These are phyloP conservation scores for Lamproptera curius DNA, from an alignment of 2,888 invertebrate species.

Conservation along the genomic window DNA sequence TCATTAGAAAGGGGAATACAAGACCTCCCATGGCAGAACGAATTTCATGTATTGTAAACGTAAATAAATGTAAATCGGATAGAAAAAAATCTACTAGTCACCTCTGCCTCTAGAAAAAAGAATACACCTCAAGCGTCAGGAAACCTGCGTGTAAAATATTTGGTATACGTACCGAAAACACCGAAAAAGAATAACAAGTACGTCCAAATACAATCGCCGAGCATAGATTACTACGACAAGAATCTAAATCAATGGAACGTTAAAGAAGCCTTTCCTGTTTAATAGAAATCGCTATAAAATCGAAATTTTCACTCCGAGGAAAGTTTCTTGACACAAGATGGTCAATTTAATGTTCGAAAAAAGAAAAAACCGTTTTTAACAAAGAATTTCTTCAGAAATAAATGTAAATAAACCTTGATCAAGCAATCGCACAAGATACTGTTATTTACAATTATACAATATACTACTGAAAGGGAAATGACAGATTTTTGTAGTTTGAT, in stretches of 20 bases:
- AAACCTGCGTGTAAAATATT: slow-evolving; percentile 1
- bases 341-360: slow-evolving; percentile 7
- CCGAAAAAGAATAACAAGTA: slow-evolving; percentile 12
- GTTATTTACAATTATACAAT: no score
- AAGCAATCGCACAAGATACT: no score
- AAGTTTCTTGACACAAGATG: slow-evolving; percentile 3
- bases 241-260: slow-evolving; percentile 16
- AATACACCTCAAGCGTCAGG: not conserved
- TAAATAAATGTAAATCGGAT: slow-evolving; percentile 11
- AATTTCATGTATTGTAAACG: slow-evolving; percentile 2
- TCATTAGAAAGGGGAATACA: slow-evolving; percentile 7
- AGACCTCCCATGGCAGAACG: not conserved
- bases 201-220: slow-evolving; percentile 7
- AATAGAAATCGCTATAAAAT: not conserved
- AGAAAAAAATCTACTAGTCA: not conserved
- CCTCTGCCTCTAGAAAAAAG: not conserved
- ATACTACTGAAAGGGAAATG: no score
- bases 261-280: slow-evolving; percentile 2
- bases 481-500: no score
- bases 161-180: slow-evolving; percentile 11
- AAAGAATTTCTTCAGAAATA: slow-evolving; percentile 14
- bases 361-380: slow-evolving; percentile 16
- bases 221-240: slow-evolving; percentile 8
- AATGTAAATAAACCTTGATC: not conserved
- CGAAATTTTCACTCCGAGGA: slow-evolving; percentile 3